Evolutionary conservation across 2,888 invertebrate species (phyloP).

Genomic region (Yponomeuta malinellus): DNA sequence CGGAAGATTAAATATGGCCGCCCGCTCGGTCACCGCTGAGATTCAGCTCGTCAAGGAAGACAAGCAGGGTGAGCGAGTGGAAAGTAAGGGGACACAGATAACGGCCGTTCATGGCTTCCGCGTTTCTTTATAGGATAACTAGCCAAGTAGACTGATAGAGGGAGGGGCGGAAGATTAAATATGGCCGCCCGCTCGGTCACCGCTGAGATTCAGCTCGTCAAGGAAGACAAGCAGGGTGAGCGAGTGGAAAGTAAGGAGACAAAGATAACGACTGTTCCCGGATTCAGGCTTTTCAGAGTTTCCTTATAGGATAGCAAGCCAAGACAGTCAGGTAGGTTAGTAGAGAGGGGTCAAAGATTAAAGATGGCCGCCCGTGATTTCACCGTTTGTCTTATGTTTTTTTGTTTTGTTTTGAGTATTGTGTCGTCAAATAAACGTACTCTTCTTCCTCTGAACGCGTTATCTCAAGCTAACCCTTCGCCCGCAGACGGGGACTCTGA

Average conservation of each 20-base stretch:
- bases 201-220: slow-evolving; percentile 50
- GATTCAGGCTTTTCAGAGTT: too few relatives aligned
- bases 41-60: slow-evolving; percentile 44
- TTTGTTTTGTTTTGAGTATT: too few relatives aligned
- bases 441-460: too few relatives aligned
- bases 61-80: slow-evolving; percentile 31
- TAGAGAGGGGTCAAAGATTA: background rate
- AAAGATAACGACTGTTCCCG: too few relatives aligned
- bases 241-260: background rate
- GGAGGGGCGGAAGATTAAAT: too few relatives aligned
- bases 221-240: slow-evolving; percentile 39
- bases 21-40: slow-evolving; percentile 43
- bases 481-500: slow-evolving; percentile 41
- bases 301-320: background rate
- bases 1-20: slow-evolving; percentile 11
- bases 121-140: background rate
- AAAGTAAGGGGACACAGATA: too few relatives aligned
- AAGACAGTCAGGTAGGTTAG: background rate
- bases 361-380: background rate
- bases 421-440: too few relatives aligned
- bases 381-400: too few relatives aligned
- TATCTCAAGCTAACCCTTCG: background rate
- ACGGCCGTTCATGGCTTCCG: background rate
- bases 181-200: slow-evolving; percentile 29
- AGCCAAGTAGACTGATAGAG: background rate